Base-by-base conservation (phyloP, 2,888 invertebrate genomes). In the Mycalesis mineus region DNA sequence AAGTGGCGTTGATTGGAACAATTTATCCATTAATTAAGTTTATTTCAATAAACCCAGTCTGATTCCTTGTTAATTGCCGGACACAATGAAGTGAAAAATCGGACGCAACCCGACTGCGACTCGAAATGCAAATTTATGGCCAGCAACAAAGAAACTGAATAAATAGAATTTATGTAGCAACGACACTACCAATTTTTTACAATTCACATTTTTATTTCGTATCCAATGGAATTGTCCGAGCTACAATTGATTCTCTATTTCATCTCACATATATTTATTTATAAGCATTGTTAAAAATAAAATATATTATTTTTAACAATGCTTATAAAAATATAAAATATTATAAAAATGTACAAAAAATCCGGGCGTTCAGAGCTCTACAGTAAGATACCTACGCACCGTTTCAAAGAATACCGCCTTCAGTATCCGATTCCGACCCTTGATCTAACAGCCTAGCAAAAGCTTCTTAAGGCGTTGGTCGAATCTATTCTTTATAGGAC, bases 21-120 rank as follows among this genome's bases (percentile, higher is more conserved):
- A 69, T 64, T 65, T 64, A 65, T 62, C 70, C 65, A 73, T 80
- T 78, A 79, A 83, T 82, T 79, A 78, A 80, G 75, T 77, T 73
- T 73, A 75, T 77, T 77, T 80, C 80, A 84, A 84, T 84, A 80
- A 82, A 80, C 70, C 73, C 76, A 73, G 73, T 67, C 69, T 73
- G 80, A 78, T 78, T 82, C 72, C 75, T 82, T 82, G 80, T 81
- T 88, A 87, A 87, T 88, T 87, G 82, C 77, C 72, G 64, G 71
- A 67, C 66, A 65, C 74, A 77, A 75, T 73, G 74, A 73, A 77
- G 72, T 75, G 78, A 73, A 67, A 70, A 75, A 75, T 78, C 81
- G 74, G 77, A 73, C 75, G 75, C 78, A 68, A 62, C 65, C 61
- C 66, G 68, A 69, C 58, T 68, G 68, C 69, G 68, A 64, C 68